phyloP scores from a whole-genome alignment of 1,140 invertebrate species.

The Triops cancriformis region DNA sequence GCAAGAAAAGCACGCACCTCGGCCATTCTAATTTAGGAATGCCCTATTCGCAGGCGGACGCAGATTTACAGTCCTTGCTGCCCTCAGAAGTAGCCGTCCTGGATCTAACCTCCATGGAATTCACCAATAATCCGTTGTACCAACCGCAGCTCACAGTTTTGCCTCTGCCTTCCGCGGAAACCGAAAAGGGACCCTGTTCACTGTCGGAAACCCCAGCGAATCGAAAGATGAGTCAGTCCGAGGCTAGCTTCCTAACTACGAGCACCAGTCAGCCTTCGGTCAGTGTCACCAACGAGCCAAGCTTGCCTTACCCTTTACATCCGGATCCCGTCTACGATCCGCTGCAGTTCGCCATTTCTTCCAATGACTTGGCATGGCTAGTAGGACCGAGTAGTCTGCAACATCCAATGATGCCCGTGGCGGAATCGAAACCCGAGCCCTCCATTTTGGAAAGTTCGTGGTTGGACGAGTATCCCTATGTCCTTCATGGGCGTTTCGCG shows the following conservation, averaged over 20 bases:
- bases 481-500: neutral
- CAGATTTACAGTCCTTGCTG: neutral
- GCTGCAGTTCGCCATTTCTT: conserved; percentile 28
- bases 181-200: neutral
- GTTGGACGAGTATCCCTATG: conserved; percentile 20
- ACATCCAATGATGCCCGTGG: neutral
- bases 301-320: conserved; percentile 28
- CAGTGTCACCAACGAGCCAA: neutral
- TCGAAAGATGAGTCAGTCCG: neutral
- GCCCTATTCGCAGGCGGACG: neutral
- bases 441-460: conserved; percentile 17
- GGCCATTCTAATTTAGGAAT: neutral
- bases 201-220: neutral
- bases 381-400: neutral
- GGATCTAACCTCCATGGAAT: neutral
- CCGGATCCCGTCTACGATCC: conserved; percentile 25
- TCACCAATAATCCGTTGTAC: neutral
- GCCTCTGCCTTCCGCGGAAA: neutral
- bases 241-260: neutral
- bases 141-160: neutral
- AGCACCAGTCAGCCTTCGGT: neutral
- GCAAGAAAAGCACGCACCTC: neutral
- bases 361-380: conserved; percentile 20
- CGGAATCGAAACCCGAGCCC: neutral
- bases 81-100: neutral